These are phyloP conservation scores for Fopius arisanus DNA, from an alignment of 1,140 invertebrate genomes.

Conservation along the genomic window DNA sequence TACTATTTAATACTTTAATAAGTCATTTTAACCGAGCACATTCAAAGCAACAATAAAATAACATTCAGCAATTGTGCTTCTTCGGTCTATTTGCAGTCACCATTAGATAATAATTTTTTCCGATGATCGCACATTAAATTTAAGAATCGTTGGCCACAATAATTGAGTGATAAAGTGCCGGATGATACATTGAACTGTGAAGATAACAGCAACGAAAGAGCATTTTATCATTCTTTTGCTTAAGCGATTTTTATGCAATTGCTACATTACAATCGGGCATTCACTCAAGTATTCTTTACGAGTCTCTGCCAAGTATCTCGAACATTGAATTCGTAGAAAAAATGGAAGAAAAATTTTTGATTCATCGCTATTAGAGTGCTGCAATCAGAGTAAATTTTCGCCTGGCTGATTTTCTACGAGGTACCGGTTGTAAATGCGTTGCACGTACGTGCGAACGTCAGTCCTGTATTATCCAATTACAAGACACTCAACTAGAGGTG, in stretches of 20 bases:
- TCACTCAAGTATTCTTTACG: no score
- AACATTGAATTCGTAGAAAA: no score
- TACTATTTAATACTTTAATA: no score
- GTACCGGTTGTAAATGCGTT: not conserved
- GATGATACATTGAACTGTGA: conserved; percentile 10
- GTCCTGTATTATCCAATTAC: not conserved
- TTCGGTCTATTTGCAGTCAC: not conserved
- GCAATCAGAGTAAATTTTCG: not conserved
- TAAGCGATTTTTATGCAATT: not conserved
- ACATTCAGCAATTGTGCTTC: no score
- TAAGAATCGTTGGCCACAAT: not conserved
- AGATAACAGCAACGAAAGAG: not conserved
- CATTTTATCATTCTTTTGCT: not conserved
- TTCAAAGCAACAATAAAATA: no score
- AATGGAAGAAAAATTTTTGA: not conserved
- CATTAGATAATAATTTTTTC: not conserved
- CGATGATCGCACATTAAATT: not conserved
- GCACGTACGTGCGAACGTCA: not conserved
- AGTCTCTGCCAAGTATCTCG: no score
- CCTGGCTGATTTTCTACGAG: not conserved
- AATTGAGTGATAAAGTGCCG: not conserved
- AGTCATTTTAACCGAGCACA: no score
- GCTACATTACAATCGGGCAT: not conserved
- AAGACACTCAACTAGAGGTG: not conserved
- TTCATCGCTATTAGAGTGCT: not conserved